Evolutionary conservation across 1,140 invertebrate genomes (phyloP), one percentile per base, ranked within the genome.

Genomic region (Bombus ignitus): DNA sequence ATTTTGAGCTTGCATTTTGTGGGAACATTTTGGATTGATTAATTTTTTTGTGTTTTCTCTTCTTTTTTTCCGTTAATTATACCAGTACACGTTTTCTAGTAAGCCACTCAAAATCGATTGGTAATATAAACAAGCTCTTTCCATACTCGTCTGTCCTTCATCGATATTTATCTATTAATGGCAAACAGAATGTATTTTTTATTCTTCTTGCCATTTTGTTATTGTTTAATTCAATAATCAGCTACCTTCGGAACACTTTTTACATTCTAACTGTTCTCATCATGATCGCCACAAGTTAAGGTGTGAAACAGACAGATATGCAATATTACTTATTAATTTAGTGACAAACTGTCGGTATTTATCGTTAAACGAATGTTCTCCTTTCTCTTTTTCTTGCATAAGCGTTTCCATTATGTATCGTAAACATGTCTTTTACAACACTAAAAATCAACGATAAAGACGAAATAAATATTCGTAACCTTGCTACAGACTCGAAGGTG

Each of bases 1-100:
- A 86, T 39, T 87, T 88, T 85, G 85, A 90, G 86, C 78, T 89
- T 90, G 79, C 81, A 86, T 85, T 86, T 82, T 70, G 35, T 87
- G 78, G 68, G 66, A 90, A 88, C 76, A 66, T 86, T 74, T 78
- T 66, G 10, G 28, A 73, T 74, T 12, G 44, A 25, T 59, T 71
- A 66, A 81, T 83, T 82, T 78, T 86, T 28, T 85, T 72, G 70
- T 86, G 28, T 81, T 18, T 68, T 73, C 77, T 81, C 68, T 70
- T n/a, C 47, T 57, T 32, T n/a, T 76, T 76, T 35, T 86, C 82
- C 76, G 66, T 78, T 62, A 72, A 74, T 74, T 73, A 42, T 37
- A 66, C 70, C 77, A 66, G 70, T 81, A 32, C 78, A 81, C 65
- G 81, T 59, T 82, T 73, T 68, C 66, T 76, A 70, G 28, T 78